Evolutionary conservation across 2,113 vertebrate genomes (phyloP).

Genomic region (Parus major): DNA sequence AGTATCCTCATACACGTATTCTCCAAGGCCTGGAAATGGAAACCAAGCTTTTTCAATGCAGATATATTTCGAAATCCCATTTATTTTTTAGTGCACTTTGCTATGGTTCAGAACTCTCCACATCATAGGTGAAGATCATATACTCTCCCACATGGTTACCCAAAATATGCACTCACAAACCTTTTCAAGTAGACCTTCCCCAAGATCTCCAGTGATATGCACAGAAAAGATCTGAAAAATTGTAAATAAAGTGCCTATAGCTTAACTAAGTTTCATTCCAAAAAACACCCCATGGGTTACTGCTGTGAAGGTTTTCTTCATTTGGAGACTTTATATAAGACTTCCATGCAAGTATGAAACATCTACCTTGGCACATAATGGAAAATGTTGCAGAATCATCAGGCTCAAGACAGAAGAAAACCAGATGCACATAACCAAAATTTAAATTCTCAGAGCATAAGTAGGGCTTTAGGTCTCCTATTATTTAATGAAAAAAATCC

Average conservation of each 20-base stretch:
- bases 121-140: background rate
- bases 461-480: background rate
- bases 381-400: background rate
- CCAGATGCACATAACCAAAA: background rate
- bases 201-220: background rate
- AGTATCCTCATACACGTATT: fast-evolving
- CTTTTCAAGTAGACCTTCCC: background rate
- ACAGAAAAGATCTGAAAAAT: background rate
- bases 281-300: background rate
- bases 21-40: background rate
- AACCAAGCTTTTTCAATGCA: background rate
- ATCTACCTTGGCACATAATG: background rate
- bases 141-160: background rate
- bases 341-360: background rate
- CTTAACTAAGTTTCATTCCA: background rate
- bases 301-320: background rate
- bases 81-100: background rate
- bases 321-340: background rate
- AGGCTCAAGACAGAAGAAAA: background rate
- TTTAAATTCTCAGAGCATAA: background rate
- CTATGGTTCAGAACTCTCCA: background rate
- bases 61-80: background rate
- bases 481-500: background rate
- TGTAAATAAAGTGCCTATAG: background rate
- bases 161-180: background rate